These are phyloP conservation scores for Phataginus tetradactyla DNA, from an alignment of 2,797 vertebrate genomes.

Conservation along the genomic window DNA sequence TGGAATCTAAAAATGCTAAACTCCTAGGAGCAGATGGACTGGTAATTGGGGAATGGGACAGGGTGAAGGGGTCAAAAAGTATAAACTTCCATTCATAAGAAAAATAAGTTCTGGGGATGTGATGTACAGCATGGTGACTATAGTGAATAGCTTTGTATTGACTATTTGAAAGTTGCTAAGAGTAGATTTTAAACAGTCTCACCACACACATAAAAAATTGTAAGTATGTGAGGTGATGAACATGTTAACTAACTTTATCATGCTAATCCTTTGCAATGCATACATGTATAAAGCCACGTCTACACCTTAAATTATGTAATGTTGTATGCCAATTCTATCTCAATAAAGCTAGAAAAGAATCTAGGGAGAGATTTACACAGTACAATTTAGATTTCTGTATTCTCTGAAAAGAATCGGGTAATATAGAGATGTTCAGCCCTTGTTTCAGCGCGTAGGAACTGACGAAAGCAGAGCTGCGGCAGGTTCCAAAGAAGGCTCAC, in stretches of 20 bases:
- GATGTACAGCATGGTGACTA: fast-evolving
- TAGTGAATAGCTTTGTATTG: fast-evolving
- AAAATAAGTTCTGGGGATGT: not conserved
- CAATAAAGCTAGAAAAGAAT: not conserved
- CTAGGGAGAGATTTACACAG: no score
- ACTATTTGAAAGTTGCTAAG: not conserved
- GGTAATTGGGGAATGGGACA: not conserved
- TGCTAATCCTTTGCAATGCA: not conserved
- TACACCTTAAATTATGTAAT: no score
- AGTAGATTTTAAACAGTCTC: not conserved
- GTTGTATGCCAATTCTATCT: not conserved
- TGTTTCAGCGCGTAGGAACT: fast-evolving
- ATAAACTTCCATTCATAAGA: no score
- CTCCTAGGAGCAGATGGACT: not conserved
- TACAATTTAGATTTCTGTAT: not conserved
- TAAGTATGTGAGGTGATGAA: not conserved
- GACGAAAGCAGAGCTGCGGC: fast-evolving
- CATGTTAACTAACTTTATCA: not conserved
- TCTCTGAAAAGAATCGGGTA: not conserved
- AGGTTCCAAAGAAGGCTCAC: not conserved
- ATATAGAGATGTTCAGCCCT: no score
- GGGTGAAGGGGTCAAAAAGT: not conserved
- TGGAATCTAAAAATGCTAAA: not conserved
- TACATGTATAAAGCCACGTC: fast-evolving
- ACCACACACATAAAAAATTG: no score